Evolutionary conservation across 2,797 vertebrate species (phyloP), one percentile per base, ranked within the genome.

Genomic region (Cyprinella venusta): DNA sequence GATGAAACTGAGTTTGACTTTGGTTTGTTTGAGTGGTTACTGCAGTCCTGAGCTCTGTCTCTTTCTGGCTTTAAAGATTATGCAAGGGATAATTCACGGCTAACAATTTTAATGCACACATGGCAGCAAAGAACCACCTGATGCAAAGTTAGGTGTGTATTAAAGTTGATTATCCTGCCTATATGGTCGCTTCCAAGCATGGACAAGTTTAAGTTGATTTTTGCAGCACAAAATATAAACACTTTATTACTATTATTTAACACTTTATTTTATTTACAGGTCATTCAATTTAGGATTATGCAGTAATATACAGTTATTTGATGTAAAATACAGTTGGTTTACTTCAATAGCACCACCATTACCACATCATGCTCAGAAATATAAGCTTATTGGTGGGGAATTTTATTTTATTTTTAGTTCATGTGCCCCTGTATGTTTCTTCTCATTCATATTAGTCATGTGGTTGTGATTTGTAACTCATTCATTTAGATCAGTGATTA

Each of bases 1-100:
- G n/a, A 54, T 85, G 33, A 74, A 80, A 76, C 42, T 38, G 21
- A 81, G 21, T 36, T 69, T 50, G 56, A 56, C 85, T 83, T 77
- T 40, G 13, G 12, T 64, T 33, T 61, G n/a, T 64, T 33, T 61
- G n/a, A 70, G 19, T 61, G 26, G 59, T 33, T 82, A 19, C 52
- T 67, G n/a, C 19, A 48, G 71, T 61, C 74, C 38, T 83, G 74
- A 77, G 42, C 38, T 59, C 21, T 18, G 33, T 77, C 33, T 81
- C 26, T 50, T 69, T 56, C 15, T 8, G 16, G 4, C 18, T 80
- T 24, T 67, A 26, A 21, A 61, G 12, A 80, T 71, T n/a, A 61
- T 80, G 67, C 42, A 48, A 72, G 16, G 48, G 8, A 72, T 30
- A 71, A 71, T 71, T 26, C 45, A 71, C 9, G 10, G 24, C 24